Conservation (phyloP, 2,888 invertebrate genomes). For the Bombyx huttoni region DNA sequence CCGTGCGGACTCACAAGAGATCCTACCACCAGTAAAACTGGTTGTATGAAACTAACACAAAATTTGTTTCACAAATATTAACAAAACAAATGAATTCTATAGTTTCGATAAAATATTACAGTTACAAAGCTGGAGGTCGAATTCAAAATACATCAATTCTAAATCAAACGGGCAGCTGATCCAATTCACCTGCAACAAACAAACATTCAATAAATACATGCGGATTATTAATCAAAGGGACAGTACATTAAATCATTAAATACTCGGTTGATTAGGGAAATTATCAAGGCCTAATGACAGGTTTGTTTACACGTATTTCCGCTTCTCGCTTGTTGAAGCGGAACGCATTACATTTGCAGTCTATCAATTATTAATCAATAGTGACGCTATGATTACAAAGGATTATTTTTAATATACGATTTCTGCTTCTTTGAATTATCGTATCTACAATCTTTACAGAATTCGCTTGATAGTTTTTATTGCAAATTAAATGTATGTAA, state of each 20-base stretch:
- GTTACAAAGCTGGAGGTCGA: background rate
- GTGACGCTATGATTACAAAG: background rate
- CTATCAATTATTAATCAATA: background rate
- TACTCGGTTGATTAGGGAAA: conserved; percentile 17
- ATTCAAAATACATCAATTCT: background rate
- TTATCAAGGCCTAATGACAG: conserved; percentile 37
- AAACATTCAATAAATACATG: background rate
- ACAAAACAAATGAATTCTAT: no score
- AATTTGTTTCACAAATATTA: no score
- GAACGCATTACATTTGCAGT: conserved; percentile 13
- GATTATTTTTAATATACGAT: background rate
- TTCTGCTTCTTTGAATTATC: background rate
- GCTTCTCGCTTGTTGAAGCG: conserved; percentile 19
- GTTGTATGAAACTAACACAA: no score
- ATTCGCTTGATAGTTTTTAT: no score
- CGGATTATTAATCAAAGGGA: background rate
- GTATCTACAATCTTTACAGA: background rate
- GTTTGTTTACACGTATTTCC: conserved; percentile 35
- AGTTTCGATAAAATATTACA: no score
- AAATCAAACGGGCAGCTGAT: background rate
- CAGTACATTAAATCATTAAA: conserved; percentile 5
- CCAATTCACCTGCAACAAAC: background rate
- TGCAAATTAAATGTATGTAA: no score
- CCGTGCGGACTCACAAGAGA: no score
- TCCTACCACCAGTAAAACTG: no score